Base-by-base conservation (phyloP, 1,140 invertebrate genomes). In the Holcopasites calliopsidis region DNA sequence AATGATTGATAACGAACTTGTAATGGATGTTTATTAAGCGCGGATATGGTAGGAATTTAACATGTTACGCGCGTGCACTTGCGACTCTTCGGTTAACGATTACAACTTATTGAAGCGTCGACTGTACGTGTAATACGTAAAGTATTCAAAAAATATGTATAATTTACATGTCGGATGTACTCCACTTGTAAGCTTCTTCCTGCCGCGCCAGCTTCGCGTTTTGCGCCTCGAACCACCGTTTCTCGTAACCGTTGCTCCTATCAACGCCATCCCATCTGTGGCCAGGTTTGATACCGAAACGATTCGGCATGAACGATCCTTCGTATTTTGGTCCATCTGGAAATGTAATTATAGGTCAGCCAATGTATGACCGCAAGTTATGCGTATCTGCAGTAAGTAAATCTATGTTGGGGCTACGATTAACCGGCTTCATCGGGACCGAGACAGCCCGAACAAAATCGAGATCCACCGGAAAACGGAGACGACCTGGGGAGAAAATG, bases 201-300 rank as follows among this genome's bases (percentile, higher is more conserved):
- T 95, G 93, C 2, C 94, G 86, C 0, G 98, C 97, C 85, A 94
- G 95, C 80, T 93, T 94, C 7, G 95, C 94, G 84, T 96, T 97
- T 79, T 95, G 93, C 31, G 94, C 93, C 21, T 95, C 94, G 89
- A 99, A 98, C 92, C 95, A 96, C 87, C 97, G 95, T 85, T 96
- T 96, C 89, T 99, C 99, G 90, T 98, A 99, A 0, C 99, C 99
- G 92, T 97, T 99, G 5, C 98, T 99, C 28, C 99, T 92, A 87
- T 99, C 97, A 0, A 99, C 98, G 1, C 99, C 99, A 91, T 99
- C 99, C 99, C 99, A 99, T 44, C 98, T 92, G 90, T 98, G 96
- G 0, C 99, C 99, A 0, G 99, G 99, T 58, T 92, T 91, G 73
- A 99, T 98, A 47, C 95, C 94, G 92, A 96, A 99, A 11, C 99